Evolutionary conservation across 2,113 vertebrate species (phyloP).

Genomic region (Shinisaurus crocodilurus): DNA sequence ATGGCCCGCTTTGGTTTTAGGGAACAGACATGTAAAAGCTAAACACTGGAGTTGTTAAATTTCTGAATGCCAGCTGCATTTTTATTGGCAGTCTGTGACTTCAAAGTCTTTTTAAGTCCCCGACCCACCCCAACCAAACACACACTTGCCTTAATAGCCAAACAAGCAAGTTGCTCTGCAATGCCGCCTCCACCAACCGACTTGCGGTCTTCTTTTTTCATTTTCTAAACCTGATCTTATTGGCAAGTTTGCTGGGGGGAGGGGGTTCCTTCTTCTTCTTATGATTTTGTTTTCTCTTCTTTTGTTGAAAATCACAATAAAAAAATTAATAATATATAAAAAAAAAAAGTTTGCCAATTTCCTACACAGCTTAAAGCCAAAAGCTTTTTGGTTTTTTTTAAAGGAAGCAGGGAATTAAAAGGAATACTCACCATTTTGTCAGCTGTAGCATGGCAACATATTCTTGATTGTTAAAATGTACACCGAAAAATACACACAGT

Average conservation of each 20-base stretch:
- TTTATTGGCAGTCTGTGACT: conserved; percentile 82
- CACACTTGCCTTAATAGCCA: conserved; percentile 53
- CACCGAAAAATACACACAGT: conserved; percentile 57
- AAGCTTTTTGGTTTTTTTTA: background rate
- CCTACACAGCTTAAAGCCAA: conserved; percentile 47
- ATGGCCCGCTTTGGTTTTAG: conserved; percentile 59
- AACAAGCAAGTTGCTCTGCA: conserved; percentile 72
- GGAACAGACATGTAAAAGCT: conserved; percentile 68
- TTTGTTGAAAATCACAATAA: too few species aligned
- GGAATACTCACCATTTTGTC: conserved; percentile 48
- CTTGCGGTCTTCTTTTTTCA: conserved; percentile 7
- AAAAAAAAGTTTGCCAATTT: conserved; percentile 17
- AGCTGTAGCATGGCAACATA: conserved; percentile 57
- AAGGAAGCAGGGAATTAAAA: conserved; percentile 42
- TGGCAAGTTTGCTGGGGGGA: conserved; percentile 47
- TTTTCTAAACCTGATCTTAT: conserved; percentile 51
- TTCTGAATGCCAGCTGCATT: conserved; percentile 81
- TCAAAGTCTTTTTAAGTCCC: conserved; percentile 75
- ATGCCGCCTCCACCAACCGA: conserved; percentile 67
- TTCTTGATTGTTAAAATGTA: conserved; percentile 49
- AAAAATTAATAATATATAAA: too few species aligned
- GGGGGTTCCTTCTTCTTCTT: too few species aligned
- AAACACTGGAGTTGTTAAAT: conserved; percentile 70
- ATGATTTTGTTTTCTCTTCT: too few species aligned
- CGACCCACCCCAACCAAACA: background rate